phyloP scores from a whole-genome alignment of 37 sponge, comb jelly and placozoan species.

The Oopsacas minuta region DNA sequence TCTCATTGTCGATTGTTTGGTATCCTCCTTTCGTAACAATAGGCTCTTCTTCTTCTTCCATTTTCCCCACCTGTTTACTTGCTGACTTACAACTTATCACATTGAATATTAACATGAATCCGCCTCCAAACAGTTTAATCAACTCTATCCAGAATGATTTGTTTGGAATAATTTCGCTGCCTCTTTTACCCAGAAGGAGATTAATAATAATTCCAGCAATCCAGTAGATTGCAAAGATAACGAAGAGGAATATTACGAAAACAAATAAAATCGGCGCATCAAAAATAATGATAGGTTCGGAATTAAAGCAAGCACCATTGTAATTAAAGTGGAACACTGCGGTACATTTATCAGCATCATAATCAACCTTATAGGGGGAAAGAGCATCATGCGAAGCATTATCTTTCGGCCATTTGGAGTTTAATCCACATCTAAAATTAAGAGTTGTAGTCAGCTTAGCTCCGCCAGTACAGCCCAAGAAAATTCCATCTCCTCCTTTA shows the following conservation, averaged over 20 bases:
- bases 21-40: not conserved
- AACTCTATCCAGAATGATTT: not conserved
- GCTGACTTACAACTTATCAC: not conserved
- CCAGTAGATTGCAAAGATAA: not conserved
- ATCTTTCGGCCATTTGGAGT: not conserved
- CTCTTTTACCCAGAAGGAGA: not conserved
- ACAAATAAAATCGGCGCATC: not conserved
- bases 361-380: not conserved
- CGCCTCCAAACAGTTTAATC: not conserved
- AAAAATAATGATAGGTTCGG: not conserved
- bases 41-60: not conserved
- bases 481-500: not conserved
- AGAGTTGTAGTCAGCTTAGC: not conserved
- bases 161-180: not conserved
- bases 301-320: not conserved
- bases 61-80: not conserved
- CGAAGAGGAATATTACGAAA: not conserved
- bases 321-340: not conserved
- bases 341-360: not conserved
- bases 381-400: not conserved
- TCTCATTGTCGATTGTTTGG: not conserved
- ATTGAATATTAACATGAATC: not conserved
- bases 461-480: not conserved
- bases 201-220: not conserved
- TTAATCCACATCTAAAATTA: not conserved